A percentile compares a stretch with the other conserved stretches of the same genome.
Evolutionary conservation across 2,113 vertebrate species (phyloP).

Genomic region (Malurus alboscapulatus): DNA sequence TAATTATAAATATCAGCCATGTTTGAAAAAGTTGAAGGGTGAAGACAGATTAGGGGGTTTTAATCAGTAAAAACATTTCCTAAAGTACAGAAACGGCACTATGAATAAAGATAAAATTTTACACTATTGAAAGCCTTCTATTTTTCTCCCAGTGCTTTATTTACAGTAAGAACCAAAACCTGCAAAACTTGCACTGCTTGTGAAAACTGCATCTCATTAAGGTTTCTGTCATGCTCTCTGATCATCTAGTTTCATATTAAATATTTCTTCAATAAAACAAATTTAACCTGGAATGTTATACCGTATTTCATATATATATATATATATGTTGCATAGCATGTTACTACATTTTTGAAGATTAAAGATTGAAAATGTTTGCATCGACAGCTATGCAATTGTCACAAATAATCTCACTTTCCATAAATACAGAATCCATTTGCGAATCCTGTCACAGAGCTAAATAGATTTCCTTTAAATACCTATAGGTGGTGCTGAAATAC

Average conservation of each 20-base stretch:
- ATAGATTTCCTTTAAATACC: background rate
- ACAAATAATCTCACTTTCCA: background rate
- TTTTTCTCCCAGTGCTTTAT: background rate
- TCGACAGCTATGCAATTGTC: background rate
- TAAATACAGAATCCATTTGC: background rate
- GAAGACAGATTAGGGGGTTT: background rate
- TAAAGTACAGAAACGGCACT: background rate
- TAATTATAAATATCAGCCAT: background rate
- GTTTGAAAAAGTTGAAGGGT: background rate
- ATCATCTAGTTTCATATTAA: background rate
- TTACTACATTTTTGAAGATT: background rate
- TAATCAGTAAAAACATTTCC: background rate
- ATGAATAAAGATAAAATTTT: background rate
- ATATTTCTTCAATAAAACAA: background rate
- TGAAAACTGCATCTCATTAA: background rate
- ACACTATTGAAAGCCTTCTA: background rate
- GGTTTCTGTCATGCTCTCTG: background rate
- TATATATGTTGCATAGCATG: too few species aligned
- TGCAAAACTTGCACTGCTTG: background rate
- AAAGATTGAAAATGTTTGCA: background rate
- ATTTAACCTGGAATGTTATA: too few species aligned
- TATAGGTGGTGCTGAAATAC: constrained; percentile 52
- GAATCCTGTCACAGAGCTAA: background rate
- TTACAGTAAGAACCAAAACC: background rate
- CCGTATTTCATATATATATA: too few species aligned